A percentile compares a stretch with the other conserved stretches of the same genome.
Conservation (phyloP, 1,140 invertebrate species). For the Protaetia brevitarsis region DNA sequence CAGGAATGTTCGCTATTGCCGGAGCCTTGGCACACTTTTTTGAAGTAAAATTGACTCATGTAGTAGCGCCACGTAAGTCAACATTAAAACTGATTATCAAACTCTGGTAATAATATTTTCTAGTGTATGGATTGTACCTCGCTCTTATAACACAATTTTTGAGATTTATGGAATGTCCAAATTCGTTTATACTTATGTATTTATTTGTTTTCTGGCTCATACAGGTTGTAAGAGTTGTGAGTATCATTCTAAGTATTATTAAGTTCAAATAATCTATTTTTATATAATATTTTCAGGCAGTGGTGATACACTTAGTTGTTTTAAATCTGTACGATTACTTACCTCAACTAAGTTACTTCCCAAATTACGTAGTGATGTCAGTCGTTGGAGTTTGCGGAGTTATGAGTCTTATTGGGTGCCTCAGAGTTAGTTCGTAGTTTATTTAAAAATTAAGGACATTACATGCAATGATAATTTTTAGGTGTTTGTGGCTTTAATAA, state of each 20-base stretch:
- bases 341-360: constrained; percentile 23
- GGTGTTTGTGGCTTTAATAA: neutral
- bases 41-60: neutral
- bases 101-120: neutral
- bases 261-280: neutral
- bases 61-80: neutral
- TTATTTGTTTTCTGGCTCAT: constrained; percentile 22
- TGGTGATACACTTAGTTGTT: constrained; percentile 27
- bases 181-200: constrained; percentile 26
- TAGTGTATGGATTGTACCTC: constrained; percentile 26
- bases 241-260: neutral
- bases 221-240: constrained; percentile 24
- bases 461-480: neutral
- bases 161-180: constrained; percentile 23
- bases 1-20: constrained; percentile 24
- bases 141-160: constrained; percentile 26
- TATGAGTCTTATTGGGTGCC: constrained; percentile 9
- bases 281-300: constrained; percentile 5
- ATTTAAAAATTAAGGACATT: neutral
- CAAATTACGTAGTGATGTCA: constrained; percentile 22
- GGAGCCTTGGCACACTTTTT: constrained; percentile 20
- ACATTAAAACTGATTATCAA: constrained; percentile 10
- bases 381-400: constrained; percentile 21
- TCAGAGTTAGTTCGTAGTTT: neutral
- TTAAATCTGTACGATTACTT: constrained; percentile 27